Evolutionary conservation across 2,113 vertebrate genomes (phyloP).

Genomic region (Alosa alosa): DNA sequence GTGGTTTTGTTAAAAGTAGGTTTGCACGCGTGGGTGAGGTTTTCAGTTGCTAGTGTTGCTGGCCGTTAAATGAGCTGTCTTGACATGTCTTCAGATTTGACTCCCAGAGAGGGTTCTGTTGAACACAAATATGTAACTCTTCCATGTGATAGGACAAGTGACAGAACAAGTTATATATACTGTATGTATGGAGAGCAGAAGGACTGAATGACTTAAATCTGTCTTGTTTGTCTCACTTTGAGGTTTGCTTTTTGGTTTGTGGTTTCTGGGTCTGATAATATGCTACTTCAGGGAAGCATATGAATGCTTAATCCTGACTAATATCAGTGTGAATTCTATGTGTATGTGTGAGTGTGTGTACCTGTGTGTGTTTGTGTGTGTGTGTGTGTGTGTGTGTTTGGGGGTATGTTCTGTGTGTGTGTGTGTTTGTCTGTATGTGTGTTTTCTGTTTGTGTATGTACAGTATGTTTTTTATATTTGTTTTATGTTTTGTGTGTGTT

Average conservation of each 20-base stretch:
- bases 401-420: constrained; percentile 23
- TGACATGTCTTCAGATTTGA: neutral
- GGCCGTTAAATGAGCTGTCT: neutral
- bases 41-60: neutral
- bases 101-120: neutral
- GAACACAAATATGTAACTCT: neutral
- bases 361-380: neutral
- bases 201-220: too few relatives aligned
- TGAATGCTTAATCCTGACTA: neutral
- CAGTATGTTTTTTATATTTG: neutral
- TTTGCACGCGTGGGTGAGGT: neutral
- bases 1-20: neutral
- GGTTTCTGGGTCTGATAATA: neutral
- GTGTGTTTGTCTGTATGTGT: constrained; percentile 21
- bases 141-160: neutral
- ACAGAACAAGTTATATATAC: too few relatives aligned
- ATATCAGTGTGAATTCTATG: neutral
- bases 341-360: constrained; percentile 18
- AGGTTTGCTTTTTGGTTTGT: too few relatives aligned
- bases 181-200: too few relatives aligned
- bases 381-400: neutral
- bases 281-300: neutral
- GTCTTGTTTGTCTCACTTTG: too few relatives aligned
- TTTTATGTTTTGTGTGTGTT: constrained; percentile 13
- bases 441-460: constrained; percentile 23